phyloP scores from a whole-genome alignment of 2,888 invertebrate genomes.

The Mythimna ferrago region DNA sequence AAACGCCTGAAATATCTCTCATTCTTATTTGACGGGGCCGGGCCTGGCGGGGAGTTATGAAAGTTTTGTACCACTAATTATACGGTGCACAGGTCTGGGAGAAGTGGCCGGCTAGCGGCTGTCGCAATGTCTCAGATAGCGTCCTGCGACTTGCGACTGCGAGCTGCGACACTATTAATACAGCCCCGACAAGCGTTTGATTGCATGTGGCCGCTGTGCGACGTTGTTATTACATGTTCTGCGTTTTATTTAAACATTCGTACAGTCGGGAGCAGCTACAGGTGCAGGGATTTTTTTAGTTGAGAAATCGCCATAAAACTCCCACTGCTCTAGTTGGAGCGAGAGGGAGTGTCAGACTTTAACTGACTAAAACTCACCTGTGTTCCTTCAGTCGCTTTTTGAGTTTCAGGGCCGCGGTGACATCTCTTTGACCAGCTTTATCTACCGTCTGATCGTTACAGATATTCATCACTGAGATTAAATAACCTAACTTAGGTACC shows the following conservation, averaged over 20 bases:
- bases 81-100: conserved; percentile 68
- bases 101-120: conserved; percentile 55
- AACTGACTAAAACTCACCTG: too few species aligned
- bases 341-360: too few species aligned
- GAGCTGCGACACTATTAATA: conserved; percentile 81
- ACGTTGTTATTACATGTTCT: conserved; percentile 79
- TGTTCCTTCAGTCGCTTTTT: too few species aligned
- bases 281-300: background rate
- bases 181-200: conserved; percentile 82
- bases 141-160: conserved; percentile 70
- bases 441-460: background rate
- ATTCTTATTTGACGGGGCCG: conserved; percentile 82
- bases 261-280: conserved; percentile 51
- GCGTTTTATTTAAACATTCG: conserved; percentile 59
- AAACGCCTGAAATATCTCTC: conserved; percentile 85
- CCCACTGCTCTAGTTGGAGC: too few species aligned
- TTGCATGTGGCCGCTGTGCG: conserved; percentile 78
- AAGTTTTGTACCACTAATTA: conserved; percentile 86
- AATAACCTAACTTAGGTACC: background rate
- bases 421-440: background rate
- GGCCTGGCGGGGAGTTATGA: conserved; percentile 77
- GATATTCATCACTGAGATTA: background rate
- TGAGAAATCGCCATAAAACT: too few species aligned
- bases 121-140: conserved; percentile 76
- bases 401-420: too few species aligned